Base-by-base conservation (phyloP, 2,113 vertebrate species). In the Mesoclemmys tuberculata region DNA sequence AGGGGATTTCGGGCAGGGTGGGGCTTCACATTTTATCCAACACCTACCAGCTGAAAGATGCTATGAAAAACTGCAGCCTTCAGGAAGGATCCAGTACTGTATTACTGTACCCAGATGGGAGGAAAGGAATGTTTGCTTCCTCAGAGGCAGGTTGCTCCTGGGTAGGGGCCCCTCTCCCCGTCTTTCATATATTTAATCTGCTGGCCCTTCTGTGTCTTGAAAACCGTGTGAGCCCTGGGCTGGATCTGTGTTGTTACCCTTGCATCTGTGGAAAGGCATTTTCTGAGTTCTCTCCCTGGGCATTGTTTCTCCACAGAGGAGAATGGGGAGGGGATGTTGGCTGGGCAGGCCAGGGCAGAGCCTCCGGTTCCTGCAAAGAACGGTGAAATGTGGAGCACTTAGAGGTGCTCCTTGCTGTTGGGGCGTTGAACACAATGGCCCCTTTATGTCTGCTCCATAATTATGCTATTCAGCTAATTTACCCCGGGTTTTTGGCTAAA, bases 391-490 rank as follows among this genome's bases (percentile, higher is more conserved):
- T 68, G 38, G 21, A 10, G n/a, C 51, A 13, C 44, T 81, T 87
- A 6, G 24, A 86, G 80, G 18, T 16, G 61, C 89, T 95, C 78
- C 88, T 4, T 93, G 79, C 44, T 85, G 85, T 82, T 58, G 92
- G 48, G 91, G 77, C 48, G 26, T 24, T 0, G 21, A 80, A 16
- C 90, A 95, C 95, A 93, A 95, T 95, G 89, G 68, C 31, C 75
- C 64, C 94, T 97, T 96, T 97, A 87, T 97, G 31, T 84, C 92
- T 27, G 35, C 49, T 92, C 90, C 83, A 94, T 94, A 93, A 94
- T 97, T 95, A 96, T 90, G 82, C 90, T 94, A 71, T 95, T 91
- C 91, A 56, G 93, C 97, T 97, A 97, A 97, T 96, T 46, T 96
- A 96, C 92, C 91, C 95, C 22, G 61, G 29, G 46, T 79, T 89